Evolutionary conservation across 2,888 invertebrate genomes (phyloP).

Genomic region (Hypolimnas misippus): DNA sequence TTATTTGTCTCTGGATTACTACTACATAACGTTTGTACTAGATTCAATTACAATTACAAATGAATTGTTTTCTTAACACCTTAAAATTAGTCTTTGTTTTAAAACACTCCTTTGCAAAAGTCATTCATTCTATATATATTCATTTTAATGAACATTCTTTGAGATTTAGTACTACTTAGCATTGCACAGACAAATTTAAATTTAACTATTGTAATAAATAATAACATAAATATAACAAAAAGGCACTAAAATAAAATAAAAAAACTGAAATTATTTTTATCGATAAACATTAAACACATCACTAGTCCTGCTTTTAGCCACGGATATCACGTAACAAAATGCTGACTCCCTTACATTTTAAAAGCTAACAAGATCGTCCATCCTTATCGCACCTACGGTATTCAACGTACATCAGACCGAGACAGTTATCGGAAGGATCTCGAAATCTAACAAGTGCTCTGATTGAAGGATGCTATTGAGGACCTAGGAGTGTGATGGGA

Average conservation of each 20-base stretch:
- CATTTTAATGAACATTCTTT: no score
- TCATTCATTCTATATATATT: no score
- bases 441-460: conserved; percentile 69
- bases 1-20: no score
- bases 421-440: conserved; percentile 60
- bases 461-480: conserved; percentile 51
- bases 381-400: conserved; percentile 45
- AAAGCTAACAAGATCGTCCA: conserved; percentile 32
- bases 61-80: no score
- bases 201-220: background rate
- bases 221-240: background rate
- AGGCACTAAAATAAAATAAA: background rate
- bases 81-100: no score
- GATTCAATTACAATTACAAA: no score
- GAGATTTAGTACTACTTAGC: no score
- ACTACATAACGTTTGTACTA: no score
- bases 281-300: conserved; percentile 43
- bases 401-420: conserved; percentile 41
- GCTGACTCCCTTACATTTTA: conserved; percentile 54
- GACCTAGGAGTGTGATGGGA: conserved; percentile 35
- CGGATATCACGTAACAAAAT: conserved; percentile 74
- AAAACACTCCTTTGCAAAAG: no score
- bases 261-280: conserved; percentile 6
- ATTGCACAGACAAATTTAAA: no score
- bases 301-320: conserved; percentile 57